These are phyloP conservation scores for Aleadryas rufinucha DNA, from an alignment of 2,113 vertebrate species.

Conservation along the genomic window DNA sequence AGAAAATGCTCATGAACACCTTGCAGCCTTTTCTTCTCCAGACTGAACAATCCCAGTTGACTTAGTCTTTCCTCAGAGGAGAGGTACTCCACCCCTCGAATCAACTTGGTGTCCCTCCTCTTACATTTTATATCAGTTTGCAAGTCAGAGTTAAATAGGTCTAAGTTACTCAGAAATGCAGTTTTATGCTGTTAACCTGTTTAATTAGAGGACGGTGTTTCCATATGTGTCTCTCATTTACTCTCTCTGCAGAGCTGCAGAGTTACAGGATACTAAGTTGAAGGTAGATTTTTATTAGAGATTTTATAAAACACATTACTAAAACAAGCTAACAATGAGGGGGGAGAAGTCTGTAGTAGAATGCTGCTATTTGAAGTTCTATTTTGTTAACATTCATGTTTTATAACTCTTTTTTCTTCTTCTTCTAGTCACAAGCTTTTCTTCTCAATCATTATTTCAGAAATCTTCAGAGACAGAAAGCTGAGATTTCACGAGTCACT, in stretches of 20 bases:
- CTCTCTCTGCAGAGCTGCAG: not conserved
- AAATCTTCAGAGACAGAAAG: not conserved
- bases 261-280: not conserved
- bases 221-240: not conserved
- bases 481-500: not conserved
- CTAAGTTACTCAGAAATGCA: not conserved
- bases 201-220: not conserved
- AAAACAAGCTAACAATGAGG: not conserved
- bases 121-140: not conserved
- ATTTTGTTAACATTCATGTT: not conserved
- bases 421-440: not conserved
- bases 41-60: not conserved
- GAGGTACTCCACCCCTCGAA: not conserved
- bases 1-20: not conserved
- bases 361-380: not conserved
- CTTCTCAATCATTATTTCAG: not conserved
- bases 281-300: not conserved
- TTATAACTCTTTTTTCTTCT: not conserved
- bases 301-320: not conserved
- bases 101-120: too few relatives aligned
- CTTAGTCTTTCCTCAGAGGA: not conserved
- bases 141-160: not conserved
- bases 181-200: not conserved
- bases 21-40: not conserved
- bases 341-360: fast-evolving